phyloP scores from a whole-genome alignment of 2,888 invertebrate genomes.

The Agonopterix alstromeriana region DNA sequence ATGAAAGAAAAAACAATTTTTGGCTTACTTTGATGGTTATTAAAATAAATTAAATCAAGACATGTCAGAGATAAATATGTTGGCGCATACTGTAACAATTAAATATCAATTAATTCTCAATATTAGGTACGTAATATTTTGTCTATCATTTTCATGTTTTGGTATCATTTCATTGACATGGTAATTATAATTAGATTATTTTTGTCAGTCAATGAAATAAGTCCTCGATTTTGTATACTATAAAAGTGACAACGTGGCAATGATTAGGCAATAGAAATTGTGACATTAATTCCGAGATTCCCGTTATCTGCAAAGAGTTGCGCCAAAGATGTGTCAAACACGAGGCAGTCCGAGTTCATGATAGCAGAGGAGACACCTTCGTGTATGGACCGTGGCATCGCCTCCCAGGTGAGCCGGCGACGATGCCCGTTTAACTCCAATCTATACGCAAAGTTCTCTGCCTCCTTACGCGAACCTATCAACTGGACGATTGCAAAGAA shows the following conservation, averaged over 20 bases:
- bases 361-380: conserved; percentile 99
- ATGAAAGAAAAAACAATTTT: conserved; percentile 51
- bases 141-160: not conserved
- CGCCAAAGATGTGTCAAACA: conserved; percentile 98
- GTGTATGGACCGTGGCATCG: conserved; percentile 98
- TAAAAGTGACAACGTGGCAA: conserved; percentile 25
- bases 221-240: conserved; percentile 13
- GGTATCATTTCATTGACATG: conserved; percentile 28
- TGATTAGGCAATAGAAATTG: conserved; percentile 92
- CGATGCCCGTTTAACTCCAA: conserved; percentile 97
- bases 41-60: conserved; percentile 17
- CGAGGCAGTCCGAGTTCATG: conserved; percentile 97
- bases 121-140: conserved; percentile 10
- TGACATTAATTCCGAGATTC: conserved; percentile 99
- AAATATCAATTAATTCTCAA: not conserved
- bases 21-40: conserved; percentile 49
- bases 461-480: conserved; percentile 98
- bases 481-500: conserved; percentile 99
- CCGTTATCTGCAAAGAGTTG: conserved; percentile 99
- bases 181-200: conserved; percentile 33
- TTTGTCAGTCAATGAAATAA: conserved; percentile 29
- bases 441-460: conserved; percentile 99
- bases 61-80: conserved; percentile 13
- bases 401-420: conserved; percentile 98
- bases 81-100: conserved; percentile 3